Evolutionary conservation across 2,888 invertebrate species (phyloP).

Genomic region (Morpho helenor): DNA sequence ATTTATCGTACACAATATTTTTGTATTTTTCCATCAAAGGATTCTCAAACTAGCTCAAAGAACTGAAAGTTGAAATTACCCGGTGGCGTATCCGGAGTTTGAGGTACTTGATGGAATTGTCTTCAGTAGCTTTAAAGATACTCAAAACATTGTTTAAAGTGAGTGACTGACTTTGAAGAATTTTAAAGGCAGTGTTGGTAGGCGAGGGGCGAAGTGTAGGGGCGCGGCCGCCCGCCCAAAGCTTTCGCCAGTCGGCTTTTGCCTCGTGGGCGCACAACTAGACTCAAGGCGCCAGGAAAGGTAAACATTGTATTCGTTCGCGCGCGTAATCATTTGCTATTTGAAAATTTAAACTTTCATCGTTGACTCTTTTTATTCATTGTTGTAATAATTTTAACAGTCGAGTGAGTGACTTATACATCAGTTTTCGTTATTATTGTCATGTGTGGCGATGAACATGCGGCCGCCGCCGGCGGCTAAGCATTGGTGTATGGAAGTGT

Average conservation of each 20-base stretch:
- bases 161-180: constrained; percentile 32
- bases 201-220: constrained; percentile 50
- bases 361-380: constrained; percentile 1
- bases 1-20: too few relatives aligned
- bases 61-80: too few relatives aligned
- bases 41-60: too few relatives aligned
- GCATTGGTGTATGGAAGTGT: constrained; percentile 36
- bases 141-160: constrained; percentile 27
- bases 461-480: constrained; percentile 58
- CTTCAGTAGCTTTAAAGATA: constrained; percentile 13
- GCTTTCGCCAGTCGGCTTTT: constrained; percentile 37
- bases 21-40: too few relatives aligned
- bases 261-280: constrained; percentile 33
- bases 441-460: constrained; percentile 56
- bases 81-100: not conserved
- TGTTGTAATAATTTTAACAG: constrained; percentile 9
- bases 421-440: constrained; percentile 33
- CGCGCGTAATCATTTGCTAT: constrained; percentile 27
- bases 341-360: constrained; percentile 5
- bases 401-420: constrained; percentile 21
- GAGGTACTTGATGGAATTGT: constrained; percentile 8
- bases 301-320: constrained; percentile 40
- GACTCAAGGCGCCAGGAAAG: constrained; percentile 27
- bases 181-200: constrained; percentile 33
- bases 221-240: constrained; percentile 61